These are phyloP conservation scores for Drosophila buzzatii DNA, from an alignment of 2,888 invertebrate species.

Conservation along the genomic window DNA sequence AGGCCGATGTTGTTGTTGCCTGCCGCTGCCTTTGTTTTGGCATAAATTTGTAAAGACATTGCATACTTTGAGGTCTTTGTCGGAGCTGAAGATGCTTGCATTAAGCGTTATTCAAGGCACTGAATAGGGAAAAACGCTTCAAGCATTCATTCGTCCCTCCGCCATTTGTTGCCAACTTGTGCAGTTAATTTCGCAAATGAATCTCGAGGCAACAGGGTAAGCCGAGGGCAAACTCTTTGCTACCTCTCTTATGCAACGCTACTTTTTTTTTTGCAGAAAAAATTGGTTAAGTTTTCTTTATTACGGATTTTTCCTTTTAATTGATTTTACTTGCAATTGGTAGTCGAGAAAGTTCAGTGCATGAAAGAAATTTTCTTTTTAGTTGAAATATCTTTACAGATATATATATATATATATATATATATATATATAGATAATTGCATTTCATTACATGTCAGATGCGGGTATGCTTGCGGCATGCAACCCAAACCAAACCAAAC, in stretches of 20 bases:
- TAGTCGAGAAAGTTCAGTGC: slow-evolving; percentile 8
- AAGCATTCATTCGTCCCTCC: not conserved
- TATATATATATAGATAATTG: too few relatives aligned
- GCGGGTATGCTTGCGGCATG: not conserved
- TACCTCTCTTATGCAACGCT: slow-evolving; percentile 2
- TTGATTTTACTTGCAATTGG: not conserved
- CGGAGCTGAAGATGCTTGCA: slow-evolving; percentile 46
- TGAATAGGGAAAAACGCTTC: slow-evolving; percentile 39
- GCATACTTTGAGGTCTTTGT: slow-evolving; percentile 47
- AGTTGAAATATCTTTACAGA: slow-evolving; percentile 2
- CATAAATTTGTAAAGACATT: slow-evolving; percentile 56
- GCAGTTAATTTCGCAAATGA: slow-evolving; percentile 68
- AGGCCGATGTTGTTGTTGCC: slow-evolving; percentile 42
- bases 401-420: slow-evolving; percentile 1
- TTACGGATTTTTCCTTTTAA: slow-evolving; percentile 4
- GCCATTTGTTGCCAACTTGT: slow-evolving; percentile 28
- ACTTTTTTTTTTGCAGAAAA: not conserved
- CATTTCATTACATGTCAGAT: not conserved
- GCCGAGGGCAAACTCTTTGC: not conserved
- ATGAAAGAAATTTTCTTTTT: slow-evolving; percentile 21
- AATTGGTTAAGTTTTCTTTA: not conserved
- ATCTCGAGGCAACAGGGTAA: not conserved
- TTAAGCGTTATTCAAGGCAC: slow-evolving; percentile 60
- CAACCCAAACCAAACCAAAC: slow-evolving; percentile 9
- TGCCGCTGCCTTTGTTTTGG: slow-evolving; percentile 53